These are phyloP conservation scores for Rhegmatorhina hoffmannsi DNA, from an alignment of 2,113 vertebrate species.

Conservation along the genomic window DNA sequence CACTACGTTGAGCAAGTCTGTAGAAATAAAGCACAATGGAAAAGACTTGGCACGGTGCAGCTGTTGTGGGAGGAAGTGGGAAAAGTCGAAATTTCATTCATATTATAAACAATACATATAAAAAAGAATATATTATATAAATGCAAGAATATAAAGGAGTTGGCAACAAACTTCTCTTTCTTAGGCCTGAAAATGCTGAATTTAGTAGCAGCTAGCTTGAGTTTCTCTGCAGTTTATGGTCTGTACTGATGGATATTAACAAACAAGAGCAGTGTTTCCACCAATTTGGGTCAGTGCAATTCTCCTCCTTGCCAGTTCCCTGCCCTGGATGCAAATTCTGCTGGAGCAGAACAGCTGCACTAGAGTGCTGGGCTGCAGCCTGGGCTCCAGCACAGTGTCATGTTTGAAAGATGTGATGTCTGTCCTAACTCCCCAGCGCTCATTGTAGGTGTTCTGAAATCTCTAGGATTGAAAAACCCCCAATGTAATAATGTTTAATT, in stretches of 20 bases:
- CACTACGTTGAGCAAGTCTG: not conserved
- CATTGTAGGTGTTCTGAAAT: not conserved
- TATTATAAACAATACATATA: not conserved
- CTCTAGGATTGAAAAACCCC: not conserved
- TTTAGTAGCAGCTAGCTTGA: not conserved
- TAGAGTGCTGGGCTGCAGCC: not conserved
- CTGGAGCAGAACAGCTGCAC: not conserved
- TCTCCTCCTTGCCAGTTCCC: not conserved
- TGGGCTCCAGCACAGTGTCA: too few relatives aligned
- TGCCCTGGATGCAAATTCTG: not conserved
- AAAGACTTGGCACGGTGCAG: not conserved
- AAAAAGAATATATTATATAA: not conserved
- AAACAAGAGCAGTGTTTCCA: not conserved
- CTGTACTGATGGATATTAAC: not conserved
- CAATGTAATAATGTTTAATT: not conserved
- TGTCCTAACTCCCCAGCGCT: not conserved
- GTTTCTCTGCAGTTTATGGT: not conserved
- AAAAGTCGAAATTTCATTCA: not conserved
- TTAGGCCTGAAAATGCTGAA: not conserved
- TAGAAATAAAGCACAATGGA: not conserved
- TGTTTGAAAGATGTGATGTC: not conserved
- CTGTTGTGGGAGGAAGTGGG: not conserved
- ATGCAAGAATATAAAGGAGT: not conserved
- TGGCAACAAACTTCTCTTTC: not conserved
- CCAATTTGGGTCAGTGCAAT: fast-evolving